These are phyloP conservation scores for Dolichotis patagonum DNA, from an alignment of 2,113 vertebrate genomes.

Conservation along the genomic window DNA sequence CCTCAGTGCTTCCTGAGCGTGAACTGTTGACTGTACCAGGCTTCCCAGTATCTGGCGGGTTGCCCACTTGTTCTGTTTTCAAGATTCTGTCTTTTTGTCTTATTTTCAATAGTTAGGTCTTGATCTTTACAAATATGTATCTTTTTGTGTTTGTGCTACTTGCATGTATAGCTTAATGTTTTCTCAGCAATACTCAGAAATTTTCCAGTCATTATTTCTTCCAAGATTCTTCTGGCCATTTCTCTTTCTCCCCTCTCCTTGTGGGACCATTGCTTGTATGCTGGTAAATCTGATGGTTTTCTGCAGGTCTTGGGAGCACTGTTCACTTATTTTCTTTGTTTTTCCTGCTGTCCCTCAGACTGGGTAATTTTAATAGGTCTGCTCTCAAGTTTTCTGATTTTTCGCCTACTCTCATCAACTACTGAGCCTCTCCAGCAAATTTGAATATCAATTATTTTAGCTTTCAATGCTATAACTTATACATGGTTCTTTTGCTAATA, in stretches of 20 bases:
- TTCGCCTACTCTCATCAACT: not conserved
- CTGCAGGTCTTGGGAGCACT: not conserved
- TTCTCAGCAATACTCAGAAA: not conserved
- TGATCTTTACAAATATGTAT: not conserved
- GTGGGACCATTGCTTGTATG: not conserved
- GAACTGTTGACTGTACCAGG: not conserved
- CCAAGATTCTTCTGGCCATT: not conserved
- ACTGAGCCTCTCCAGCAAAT: not conserved
- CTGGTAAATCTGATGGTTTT: not conserved
- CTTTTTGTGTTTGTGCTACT: not conserved
- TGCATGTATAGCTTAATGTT: not conserved
- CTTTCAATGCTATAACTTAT: not conserved
- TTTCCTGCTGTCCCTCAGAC: not conserved
- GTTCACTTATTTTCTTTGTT: not conserved
- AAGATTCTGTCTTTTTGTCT: not conserved
- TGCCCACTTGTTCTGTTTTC: not conserved
- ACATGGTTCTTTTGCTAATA: not conserved
- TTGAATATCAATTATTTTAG: not conserved
- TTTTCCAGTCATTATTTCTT: not conserved
- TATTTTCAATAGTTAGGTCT: not conserved
- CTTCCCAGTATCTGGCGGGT: too few relatives aligned
- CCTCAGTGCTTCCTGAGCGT: not conserved
- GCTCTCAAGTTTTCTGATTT: not conserved
- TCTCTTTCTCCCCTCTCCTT: not conserved
- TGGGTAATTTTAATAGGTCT: not conserved